These are phyloP conservation scores for Sciurus carolinensis DNA, from an alignment of 2,797 vertebrate species.

Conservation along the genomic window DNA sequence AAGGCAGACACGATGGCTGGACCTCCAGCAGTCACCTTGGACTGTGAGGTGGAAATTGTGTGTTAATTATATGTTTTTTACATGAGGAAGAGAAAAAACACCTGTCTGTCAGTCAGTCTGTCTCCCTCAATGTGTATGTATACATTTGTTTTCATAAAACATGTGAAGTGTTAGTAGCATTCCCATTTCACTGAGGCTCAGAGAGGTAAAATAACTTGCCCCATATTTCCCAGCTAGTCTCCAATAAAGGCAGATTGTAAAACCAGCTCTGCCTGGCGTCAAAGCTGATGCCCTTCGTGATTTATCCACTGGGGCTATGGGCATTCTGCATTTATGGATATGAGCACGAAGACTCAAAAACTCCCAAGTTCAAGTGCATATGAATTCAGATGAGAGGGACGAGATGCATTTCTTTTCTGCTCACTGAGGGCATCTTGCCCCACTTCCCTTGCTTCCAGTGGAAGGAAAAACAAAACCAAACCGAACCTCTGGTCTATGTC, in stretches of 20 bases:
- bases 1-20: background rate
- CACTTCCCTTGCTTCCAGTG: slow-evolving; percentile 49
- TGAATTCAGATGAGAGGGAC: background rate
- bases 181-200: background rate
- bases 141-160: background rate
- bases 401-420: background rate
- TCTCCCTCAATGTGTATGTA: background rate
- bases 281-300: background rate
- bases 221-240: background rate
- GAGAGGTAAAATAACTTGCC: background rate
- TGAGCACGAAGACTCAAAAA: background rate
- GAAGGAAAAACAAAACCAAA: background rate
- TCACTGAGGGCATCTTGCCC: slow-evolving; percentile 41
- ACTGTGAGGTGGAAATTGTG: background rate
- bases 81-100: background rate
- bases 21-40: background rate
- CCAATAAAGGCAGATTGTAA: background rate
- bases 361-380: background rate
- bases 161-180: background rate
- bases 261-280: background rate
- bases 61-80: background rate
- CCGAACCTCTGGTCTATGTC: background rate
- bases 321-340: background rate
- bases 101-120: background rate
- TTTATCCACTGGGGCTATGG: fast-evolving